Percentiles rank a stretch among this genome's conserved stretches.
phyloP scores from a whole-genome alignment of 1,140 invertebrate species.

The Gyrodactylus bullatarudis region DNA sequence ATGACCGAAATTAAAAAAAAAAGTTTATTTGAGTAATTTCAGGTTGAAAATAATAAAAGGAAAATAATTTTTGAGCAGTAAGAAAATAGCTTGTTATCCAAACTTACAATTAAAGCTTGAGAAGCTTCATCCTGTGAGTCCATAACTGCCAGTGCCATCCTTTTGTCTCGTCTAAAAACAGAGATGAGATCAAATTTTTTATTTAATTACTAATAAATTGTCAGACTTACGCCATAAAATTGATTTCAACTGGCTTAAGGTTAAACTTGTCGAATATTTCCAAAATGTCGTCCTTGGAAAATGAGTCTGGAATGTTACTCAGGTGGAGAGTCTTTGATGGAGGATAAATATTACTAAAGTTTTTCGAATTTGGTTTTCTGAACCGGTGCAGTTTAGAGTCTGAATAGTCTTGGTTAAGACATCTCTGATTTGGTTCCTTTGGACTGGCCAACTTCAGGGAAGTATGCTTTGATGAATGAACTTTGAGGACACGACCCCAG shows the following conservation, averaged over 20 bases:
- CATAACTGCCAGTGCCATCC: conserved; percentile 92
- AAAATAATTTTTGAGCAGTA: too few species aligned
- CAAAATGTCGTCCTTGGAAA: neutral
- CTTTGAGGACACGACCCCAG: conserved; percentile 15
- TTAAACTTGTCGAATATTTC: conserved; percentile 1
- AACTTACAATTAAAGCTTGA: conserved; percentile 42
- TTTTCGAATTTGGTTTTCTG: conserved; percentile 95
- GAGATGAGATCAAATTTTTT: neutral
- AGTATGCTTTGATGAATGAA: conserved; percentile 83
- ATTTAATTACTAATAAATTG: too few species aligned
- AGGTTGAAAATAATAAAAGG: too few species aligned
- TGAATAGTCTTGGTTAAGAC: conserved; percentile 79
- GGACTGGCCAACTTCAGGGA: conserved; percentile 87
- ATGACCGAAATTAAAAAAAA: too few species aligned
- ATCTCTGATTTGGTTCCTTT: conserved; percentile 45
- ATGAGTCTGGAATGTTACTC: conserved; percentile 59
- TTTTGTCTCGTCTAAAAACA: conserved; percentile 57
- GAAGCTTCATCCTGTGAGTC: conserved; percentile 69
- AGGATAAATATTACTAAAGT: conserved; percentile 97
- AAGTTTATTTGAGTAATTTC: neutral
- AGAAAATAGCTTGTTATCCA: neutral
- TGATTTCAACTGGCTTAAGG: conserved; percentile 19
- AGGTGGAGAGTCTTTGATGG: conserved; percentile 84
- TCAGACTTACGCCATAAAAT: conserved; percentile 24
- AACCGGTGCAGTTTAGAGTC: conserved; percentile 80